Conservation (phyloP, 2,797 vertebrate species). For the Menidia menidia region DNA sequence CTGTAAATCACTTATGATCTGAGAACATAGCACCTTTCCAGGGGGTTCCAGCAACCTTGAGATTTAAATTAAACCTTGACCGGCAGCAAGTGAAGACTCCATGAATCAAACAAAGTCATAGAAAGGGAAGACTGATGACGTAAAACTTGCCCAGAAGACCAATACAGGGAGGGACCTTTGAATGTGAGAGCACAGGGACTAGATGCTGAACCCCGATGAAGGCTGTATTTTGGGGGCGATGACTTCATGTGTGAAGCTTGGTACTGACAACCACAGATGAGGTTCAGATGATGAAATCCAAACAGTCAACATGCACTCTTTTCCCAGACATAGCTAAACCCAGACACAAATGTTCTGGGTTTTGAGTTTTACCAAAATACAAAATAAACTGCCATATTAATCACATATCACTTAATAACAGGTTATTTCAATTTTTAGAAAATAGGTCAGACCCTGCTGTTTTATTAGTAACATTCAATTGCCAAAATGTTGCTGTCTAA, state of each 20-base stretch:
- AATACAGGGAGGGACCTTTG: slow-evolving; percentile 13
- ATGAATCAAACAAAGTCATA: slow-evolving; percentile 50
- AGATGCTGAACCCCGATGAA: slow-evolving; percentile 45
- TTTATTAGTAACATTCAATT: slow-evolving; percentile 20
- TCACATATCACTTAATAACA: not conserved
- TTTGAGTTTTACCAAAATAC: not conserved
- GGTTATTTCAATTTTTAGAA: slow-evolving; percentile 4
- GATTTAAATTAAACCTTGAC: slow-evolving; percentile 29
- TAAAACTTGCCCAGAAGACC: slow-evolving; percentile 11
- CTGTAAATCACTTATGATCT: slow-evolving; percentile 19
- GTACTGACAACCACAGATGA: slow-evolving; percentile 54
- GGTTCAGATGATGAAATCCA: slow-evolving; percentile 63
- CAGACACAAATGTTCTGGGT: slow-evolving; percentile 22
- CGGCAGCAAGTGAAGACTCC: slow-evolving; percentile 50
- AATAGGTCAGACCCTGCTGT: slow-evolving; percentile 10
- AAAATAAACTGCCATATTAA: not conserved
- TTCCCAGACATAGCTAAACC: slow-evolving; percentile 48
- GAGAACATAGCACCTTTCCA: not conserved
- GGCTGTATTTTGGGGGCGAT: slow-evolving; percentile 63
- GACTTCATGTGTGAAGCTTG: slow-evolving; percentile 70
- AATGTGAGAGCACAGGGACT: slow-evolving; percentile 38
- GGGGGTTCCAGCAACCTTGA: slow-evolving; percentile 27
- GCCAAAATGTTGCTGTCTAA: slow-evolving; percentile 15
- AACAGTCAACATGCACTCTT: slow-evolving; percentile 50
- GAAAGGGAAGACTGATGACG: slow-evolving; percentile 26